phyloP scores from a whole-genome alignment of 2,888 invertebrate genomes.

The Mystacides longicornis region DNA sequence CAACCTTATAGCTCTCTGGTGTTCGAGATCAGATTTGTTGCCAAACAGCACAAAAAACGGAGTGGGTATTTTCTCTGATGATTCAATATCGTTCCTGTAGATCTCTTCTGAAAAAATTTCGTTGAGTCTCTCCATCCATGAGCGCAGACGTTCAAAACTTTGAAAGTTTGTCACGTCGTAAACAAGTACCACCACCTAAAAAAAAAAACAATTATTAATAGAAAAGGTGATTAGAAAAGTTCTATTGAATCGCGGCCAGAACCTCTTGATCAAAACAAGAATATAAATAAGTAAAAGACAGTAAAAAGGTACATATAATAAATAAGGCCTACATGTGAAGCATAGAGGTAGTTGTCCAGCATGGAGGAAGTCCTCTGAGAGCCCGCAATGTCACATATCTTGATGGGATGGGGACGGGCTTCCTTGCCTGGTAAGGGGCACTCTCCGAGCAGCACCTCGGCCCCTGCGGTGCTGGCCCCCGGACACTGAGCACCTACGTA shows the following conservation, averaged over 20 bases:
- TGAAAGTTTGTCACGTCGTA: conserved; percentile 76
- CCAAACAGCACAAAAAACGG: conserved; percentile 52
- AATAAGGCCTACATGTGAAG: conserved; percentile 55
- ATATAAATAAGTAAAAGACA: too few species aligned
- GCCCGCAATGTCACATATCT: conserved; percentile 82
- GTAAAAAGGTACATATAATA: too few species aligned
- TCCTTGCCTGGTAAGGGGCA: conserved; percentile 37
- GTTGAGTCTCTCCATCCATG: conserved; percentile 59
- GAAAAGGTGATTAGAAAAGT: neutral
- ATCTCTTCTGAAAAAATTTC: conserved; percentile 38
- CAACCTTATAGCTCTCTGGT: conserved; percentile 59
- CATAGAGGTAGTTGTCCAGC: conserved; percentile 68
- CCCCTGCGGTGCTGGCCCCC: conserved; percentile 41
- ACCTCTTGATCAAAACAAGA: too few species aligned
- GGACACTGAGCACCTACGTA: conserved; percentile 35
- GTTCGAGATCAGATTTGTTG: conserved; percentile 68
- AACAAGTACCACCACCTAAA: conserved; percentile 68
- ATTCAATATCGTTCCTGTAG: conserved; percentile 31
- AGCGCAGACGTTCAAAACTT: conserved; percentile 68
- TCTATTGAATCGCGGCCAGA: too few species aligned
- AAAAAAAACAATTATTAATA: conserved; percentile 21
- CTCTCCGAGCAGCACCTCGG: conserved; percentile 44
- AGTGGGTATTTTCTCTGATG: conserved; percentile 8
- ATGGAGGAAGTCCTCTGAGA: conserved; percentile 67
- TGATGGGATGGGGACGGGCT: conserved; percentile 50